Percentiles rank a stretch among this genome's conserved stretches.
Evolutionary conservation across 2,888 invertebrate species (phyloP).

Genomic region (Diaperis boleti): DNA sequence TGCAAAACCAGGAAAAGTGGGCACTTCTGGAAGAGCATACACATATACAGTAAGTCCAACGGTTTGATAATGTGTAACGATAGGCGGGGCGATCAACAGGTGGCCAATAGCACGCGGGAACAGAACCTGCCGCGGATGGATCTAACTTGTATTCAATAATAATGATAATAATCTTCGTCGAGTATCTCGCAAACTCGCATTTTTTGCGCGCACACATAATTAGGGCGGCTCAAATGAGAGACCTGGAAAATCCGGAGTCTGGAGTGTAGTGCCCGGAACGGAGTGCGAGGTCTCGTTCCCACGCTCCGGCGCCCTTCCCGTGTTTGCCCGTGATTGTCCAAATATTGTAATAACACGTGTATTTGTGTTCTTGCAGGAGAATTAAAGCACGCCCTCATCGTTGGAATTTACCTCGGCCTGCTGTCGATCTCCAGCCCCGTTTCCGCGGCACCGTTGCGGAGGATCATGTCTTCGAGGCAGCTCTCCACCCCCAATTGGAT

Average conservation of each 20-base stretch:
- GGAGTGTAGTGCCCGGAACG: constrained; percentile 11
- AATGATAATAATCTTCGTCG: constrained; percentile 41
- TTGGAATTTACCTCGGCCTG: constrained; percentile 64
- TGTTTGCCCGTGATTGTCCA: constrained; percentile 57
- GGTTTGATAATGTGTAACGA: constrained; percentile 53
- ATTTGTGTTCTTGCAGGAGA: constrained; percentile 62
- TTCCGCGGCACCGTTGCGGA: constrained; percentile 60
- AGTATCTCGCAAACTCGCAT: constrained; percentile 8
- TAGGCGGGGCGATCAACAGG: constrained; percentile 63
- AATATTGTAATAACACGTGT: constrained; percentile 47
- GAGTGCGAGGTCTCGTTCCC: constrained; percentile 57
- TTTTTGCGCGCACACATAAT: constrained; percentile 38
- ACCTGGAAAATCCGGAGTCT: constrained; percentile 49
- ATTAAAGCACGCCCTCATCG: constrained; percentile 64
- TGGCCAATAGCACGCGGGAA: constrained; percentile 59
- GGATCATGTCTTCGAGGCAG: constrained; percentile 49
- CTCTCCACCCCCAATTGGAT: constrained; percentile 66
- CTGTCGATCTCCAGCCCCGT: constrained; percentile 61
- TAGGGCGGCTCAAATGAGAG: constrained; percentile 45
- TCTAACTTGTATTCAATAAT: constrained; percentile 49
- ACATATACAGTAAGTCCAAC: constrained; percentile 61
- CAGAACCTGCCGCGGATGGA: constrained; percentile 45
- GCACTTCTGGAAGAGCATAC: constrained; percentile 56
- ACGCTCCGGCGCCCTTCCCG: constrained; percentile 62
- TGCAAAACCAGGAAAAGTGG: constrained; percentile 56